phyloP scores from a whole-genome alignment of 1,140 invertebrate genomes.

The Pseudobourletiella spinata region DNA sequence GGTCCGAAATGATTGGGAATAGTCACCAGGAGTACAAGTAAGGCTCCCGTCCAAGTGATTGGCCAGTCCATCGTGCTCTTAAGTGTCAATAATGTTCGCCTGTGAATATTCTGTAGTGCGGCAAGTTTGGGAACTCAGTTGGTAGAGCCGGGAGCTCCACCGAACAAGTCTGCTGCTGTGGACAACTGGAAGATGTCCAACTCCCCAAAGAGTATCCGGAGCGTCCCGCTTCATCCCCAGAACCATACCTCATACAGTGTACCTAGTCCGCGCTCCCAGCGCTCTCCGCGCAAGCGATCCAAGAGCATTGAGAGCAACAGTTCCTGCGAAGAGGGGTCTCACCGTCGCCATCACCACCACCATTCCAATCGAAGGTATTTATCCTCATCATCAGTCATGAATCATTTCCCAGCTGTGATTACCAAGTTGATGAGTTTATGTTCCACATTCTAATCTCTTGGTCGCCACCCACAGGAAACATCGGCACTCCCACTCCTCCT shows the following conservation, averaged over 20 bases:
- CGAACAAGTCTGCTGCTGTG: not conserved
- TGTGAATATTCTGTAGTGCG: not conserved
- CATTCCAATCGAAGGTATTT: not conserved
- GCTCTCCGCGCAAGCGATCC: conserved; percentile 44
- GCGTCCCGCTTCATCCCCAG: conserved; percentile 59
- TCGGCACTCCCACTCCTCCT: conserved; percentile 66
- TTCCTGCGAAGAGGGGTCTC: conserved; percentile 52
- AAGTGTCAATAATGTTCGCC: not conserved
- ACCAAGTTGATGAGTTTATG: no score
- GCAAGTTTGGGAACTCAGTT: not conserved
- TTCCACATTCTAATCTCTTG: no score
- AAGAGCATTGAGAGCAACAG: conserved; percentile 68
- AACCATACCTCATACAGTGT: conserved; percentile 16
- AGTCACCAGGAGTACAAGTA: conserved; percentile 39
- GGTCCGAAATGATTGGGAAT: conserved; percentile 35
- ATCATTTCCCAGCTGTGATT: not conserved
- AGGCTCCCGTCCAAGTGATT: conserved; percentile 41
- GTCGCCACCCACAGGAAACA: no score
- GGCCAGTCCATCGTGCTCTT: not conserved
- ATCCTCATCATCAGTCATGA: not conserved
- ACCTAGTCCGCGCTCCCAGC: conserved; percentile 32
- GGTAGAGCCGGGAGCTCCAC: not conserved
- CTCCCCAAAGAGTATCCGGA: conserved; percentile 68
- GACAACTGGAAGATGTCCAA: conserved; percentile 44
- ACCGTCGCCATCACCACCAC: conserved; percentile 34